Percentiles rank a stretch among this genome's conserved stretches.
Conservation (phyloP, 2,888 invertebrate species). For the Apoda limacodes region DNA sequence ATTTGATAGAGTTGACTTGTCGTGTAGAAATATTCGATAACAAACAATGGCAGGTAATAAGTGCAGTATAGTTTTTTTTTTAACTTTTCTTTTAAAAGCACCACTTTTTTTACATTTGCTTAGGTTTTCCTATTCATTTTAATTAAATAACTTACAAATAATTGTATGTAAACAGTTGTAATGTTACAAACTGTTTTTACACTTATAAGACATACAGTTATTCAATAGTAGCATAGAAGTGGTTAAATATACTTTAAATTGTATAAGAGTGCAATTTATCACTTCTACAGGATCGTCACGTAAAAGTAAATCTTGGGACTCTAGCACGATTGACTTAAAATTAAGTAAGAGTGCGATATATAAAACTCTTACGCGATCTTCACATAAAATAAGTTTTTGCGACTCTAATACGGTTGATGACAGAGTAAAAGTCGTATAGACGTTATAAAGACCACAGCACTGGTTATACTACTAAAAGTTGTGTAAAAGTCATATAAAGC, state of each 20-base stretch:
- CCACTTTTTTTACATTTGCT: conserved; percentile 1
- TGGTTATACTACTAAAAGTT: too few relatives aligned
- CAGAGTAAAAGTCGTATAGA: conserved; percentile 2
- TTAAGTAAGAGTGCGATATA: too few relatives aligned
- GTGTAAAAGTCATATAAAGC: conserved; percentile 1
- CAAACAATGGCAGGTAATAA: conserved; percentile 1
- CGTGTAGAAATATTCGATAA: conserved; percentile 2
- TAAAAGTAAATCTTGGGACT: conserved; percentile 2
- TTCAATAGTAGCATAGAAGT: conserved; percentile 2
- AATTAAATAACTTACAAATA: too few relatives aligned
- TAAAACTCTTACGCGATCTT: too few relatives aligned
- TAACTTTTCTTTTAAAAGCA: conserved; percentile 3
- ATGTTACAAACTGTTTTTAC: background rate
- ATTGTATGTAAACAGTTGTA: too few relatives aligned
- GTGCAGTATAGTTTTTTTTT: conserved; percentile 4
- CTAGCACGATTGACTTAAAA: conserved; percentile 1
- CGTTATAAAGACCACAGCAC: conserved; percentile 3
- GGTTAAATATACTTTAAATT: conserved; percentile 1
- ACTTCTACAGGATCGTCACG: conserved; percentile 3
- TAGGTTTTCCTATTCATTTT: too few relatives aligned
- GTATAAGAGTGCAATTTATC: too few relatives aligned
- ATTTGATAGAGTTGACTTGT: conserved; percentile 2
- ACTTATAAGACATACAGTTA: conserved; percentile 2
- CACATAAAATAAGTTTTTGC: too few relatives aligned
- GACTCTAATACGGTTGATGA: too few relatives aligned